These are phyloP conservation scores for Himalopsyche anomala DNA, from an alignment of 2,888 invertebrate species.

Conservation along the genomic window DNA sequence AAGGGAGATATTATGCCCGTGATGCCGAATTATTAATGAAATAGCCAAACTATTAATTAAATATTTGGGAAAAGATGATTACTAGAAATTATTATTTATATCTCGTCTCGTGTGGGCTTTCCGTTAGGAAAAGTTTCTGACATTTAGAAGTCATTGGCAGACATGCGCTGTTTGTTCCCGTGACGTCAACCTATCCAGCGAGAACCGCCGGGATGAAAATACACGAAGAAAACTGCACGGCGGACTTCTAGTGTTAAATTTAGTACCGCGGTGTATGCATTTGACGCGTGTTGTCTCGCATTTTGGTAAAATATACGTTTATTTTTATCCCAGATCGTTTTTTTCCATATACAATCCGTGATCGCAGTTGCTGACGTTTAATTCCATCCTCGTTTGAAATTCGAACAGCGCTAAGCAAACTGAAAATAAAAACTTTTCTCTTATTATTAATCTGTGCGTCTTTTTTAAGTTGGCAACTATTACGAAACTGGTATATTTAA, in stretches of 20 bases:
- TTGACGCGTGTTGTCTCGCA: slow-evolving; percentile 43
- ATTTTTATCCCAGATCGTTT: slow-evolving; percentile 29
- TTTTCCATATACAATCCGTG: slow-evolving; percentile 24
- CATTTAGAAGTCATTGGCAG: slow-evolving; percentile 35
- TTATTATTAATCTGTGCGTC: slow-evolving; percentile 22
- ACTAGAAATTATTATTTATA: too few relatives aligned
- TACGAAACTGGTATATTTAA: slow-evolving; percentile 39
- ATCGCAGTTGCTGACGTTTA: not conserved
- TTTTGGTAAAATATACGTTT: slow-evolving; percentile 38
- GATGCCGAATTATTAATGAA: too few relatives aligned
- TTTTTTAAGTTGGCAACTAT: slow-evolving; percentile 37
- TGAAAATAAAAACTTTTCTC: slow-evolving; percentile 32
- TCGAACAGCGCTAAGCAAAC: not conserved
- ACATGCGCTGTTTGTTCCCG: slow-evolving; percentile 23
- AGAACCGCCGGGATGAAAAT: slow-evolving; percentile 27
- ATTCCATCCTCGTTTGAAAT: slow-evolving; percentile 24
- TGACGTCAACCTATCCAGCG: slow-evolving; percentile 33
- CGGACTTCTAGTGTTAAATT: slow-evolving; percentile 42
- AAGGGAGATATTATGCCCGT: too few relatives aligned
- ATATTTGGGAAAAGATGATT: too few relatives aligned
- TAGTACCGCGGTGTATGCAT: slow-evolving; percentile 43
- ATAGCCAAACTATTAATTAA: too few relatives aligned
- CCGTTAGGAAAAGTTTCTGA: slow-evolving; percentile 7
- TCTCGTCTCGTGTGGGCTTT: not conserved
- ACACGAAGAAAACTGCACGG: slow-evolving; percentile 43